phyloP scores from a whole-genome alignment of 2,113 vertebrate species.

The Colinus virginianus region DNA sequence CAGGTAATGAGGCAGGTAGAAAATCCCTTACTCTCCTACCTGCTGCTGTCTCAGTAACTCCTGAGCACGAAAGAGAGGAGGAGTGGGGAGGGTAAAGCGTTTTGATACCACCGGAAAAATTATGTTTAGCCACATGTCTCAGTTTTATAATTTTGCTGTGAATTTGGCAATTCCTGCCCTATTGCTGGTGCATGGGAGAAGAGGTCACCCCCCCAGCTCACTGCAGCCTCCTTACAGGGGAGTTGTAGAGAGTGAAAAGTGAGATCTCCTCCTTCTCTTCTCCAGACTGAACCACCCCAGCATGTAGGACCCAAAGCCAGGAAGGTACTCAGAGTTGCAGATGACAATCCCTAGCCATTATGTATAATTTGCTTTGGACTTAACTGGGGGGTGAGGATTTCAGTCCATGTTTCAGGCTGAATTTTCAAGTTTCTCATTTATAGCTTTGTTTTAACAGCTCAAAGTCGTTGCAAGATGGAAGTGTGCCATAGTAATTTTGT shows the following conservation, averaged over 20 bases:
- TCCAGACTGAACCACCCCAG: not conserved
- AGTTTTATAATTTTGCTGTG: not conserved
- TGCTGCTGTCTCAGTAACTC: not conserved
- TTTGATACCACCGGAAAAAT: not conserved
- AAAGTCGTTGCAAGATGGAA: not conserved
- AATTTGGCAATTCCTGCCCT: not conserved
- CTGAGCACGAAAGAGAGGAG: not conserved
- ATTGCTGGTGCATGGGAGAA: too few species aligned
- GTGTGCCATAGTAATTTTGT: not conserved
- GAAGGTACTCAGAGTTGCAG: not conserved
- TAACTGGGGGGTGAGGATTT: not conserved
- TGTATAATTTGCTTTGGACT: not conserved
- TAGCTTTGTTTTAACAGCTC: not conserved
- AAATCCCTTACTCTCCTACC: not conserved
- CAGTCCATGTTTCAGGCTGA: rapidly evolving
- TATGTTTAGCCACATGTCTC: not conserved
- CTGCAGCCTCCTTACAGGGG: too few species aligned
- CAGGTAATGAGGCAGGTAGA: not conserved
- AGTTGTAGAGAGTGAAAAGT: too few species aligned
- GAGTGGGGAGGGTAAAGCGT: not conserved
- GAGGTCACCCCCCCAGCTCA: too few species aligned
- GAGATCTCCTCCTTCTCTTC: too few species aligned
- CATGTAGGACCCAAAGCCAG: not conserved
- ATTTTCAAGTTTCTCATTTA: not conserved
- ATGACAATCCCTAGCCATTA: not conserved